Conservation (phyloP, 2,113 vertebrate species). For the Hemiprocne comata region DNA sequence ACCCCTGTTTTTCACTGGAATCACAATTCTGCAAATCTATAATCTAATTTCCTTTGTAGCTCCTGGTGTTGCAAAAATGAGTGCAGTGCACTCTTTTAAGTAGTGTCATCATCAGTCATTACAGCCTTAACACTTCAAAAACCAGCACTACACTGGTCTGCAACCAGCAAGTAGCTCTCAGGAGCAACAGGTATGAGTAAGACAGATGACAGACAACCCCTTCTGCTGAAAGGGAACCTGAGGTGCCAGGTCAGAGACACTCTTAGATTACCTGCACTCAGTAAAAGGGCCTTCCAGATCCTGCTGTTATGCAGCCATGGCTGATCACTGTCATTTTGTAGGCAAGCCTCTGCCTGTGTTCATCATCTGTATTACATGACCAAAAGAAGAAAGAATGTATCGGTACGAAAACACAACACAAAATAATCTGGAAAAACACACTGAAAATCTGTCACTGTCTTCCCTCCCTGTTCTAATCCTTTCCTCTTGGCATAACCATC, state of each 20-base stretch:
- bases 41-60: neutral
- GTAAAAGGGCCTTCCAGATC: neutral
- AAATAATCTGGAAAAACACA: neutral
- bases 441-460: neutral
- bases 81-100: neutral
- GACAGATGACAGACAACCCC: neutral
- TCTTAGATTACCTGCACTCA: fast-evolving
- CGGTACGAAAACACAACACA: neutral
- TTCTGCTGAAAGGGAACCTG: neutral
- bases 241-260: neutral
- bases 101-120: neutral
- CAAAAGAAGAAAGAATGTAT: neutral
- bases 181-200: neutral
- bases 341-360: neutral
- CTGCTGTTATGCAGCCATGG: neutral
- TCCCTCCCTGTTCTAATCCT: neutral
- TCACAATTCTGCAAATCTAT: neutral
- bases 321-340: neutral
- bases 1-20: neutral
- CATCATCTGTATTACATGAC: neutral
- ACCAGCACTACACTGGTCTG: neutral
- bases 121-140: neutral
- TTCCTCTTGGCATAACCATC: neutral
- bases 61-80: neutral
- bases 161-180: neutral